phyloP scores from a whole-genome alignment of 2,888 invertebrate species.

The Eilema griseolum region DNA sequence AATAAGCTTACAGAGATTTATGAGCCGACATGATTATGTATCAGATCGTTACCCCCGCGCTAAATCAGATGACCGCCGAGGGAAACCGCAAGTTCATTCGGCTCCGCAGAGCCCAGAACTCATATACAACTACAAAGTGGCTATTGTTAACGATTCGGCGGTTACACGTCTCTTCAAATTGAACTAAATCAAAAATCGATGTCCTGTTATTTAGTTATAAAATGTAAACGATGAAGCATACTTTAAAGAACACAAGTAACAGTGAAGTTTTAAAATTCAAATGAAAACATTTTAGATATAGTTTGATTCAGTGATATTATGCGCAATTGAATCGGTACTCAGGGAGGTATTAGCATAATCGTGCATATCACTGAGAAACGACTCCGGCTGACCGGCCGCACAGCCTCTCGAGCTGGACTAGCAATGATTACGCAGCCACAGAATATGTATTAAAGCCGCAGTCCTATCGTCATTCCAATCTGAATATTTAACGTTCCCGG shows the following conservation, averaged over 20 bases:
- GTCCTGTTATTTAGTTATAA: no score
- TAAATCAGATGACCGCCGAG: neutral
- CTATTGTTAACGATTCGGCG: neutral
- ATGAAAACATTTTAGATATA: neutral
- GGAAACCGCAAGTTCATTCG: neutral
- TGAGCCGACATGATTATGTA: neutral
- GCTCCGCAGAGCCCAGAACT: no score
- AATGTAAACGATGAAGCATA: neutral
- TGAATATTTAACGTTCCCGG: conserved; percentile 13
- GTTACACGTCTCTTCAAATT: neutral
- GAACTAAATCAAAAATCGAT: neutral
- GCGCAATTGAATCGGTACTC: neutral
- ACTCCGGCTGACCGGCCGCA: conserved; percentile 7
- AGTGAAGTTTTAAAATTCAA: neutral
- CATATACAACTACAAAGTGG: neutral
- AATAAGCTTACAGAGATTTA: conserved; percentile 6
- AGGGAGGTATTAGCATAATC: conserved; percentile 24
- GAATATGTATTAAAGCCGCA: conserved; percentile 11
- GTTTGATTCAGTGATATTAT: neutral
- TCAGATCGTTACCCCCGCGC: neutral
- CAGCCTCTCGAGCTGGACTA: neutral
- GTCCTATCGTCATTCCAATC: conserved; percentile 16
- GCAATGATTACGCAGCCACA: conserved; percentile 3
- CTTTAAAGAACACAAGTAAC: neutral
- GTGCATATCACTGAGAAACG: conserved; percentile 11